Evolutionary conservation across 1,140 invertebrate species (phyloP), one percentile per base, ranked within the genome.

Genomic region (Sitophilus oryzae): DNA sequence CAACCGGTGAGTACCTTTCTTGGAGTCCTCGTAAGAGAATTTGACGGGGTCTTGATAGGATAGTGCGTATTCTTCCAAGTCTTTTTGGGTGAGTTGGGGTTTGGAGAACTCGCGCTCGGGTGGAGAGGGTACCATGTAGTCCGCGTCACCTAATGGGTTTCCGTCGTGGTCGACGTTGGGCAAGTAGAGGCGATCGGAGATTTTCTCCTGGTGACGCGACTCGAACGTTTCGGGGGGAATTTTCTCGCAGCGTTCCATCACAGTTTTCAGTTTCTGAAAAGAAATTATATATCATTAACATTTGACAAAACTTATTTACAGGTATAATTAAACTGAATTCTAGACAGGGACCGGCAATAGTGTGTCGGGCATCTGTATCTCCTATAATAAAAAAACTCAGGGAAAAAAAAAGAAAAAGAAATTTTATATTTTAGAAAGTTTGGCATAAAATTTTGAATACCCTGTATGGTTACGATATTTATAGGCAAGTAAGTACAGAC

Each of bases 161-260:
- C 81, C 80, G 62, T 85, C 80, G 66, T 84, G 78, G 69, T 86
- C 82, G 59, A 83, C 77, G 46, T 78, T 77, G 21, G 82, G 81
- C 49, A 77, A 69, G 74, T 75, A 80, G 18, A 78, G 56, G 56
- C 71, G 69, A 46, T 73, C 61, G 44, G 73, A 73, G 42, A 63
- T 70, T 52, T 67, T 71, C 34, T 69, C 72, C 22, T 43, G 19
- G 46, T 65, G 70, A 8, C 77, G 74, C 10, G 76, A 76, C 62
- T 82, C 79, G 71, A 77, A 83, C 55, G 75, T 76, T 62, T 85
- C 82, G 2, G 77, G 76, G 9, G 80, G 78, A 55, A 84, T 84
- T 67, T 84, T 84, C 70, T 86, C 84, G 66, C 82, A 83, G 58
- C 82, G 77, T 70, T 88, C 84, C 81, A 86, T 81, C 53, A 86